Percentiles rank a stretch among this genome's conserved stretches.
Conservation (phyloP, 2,888 invertebrate genomes). For the Megalurothrips usitatus region DNA sequence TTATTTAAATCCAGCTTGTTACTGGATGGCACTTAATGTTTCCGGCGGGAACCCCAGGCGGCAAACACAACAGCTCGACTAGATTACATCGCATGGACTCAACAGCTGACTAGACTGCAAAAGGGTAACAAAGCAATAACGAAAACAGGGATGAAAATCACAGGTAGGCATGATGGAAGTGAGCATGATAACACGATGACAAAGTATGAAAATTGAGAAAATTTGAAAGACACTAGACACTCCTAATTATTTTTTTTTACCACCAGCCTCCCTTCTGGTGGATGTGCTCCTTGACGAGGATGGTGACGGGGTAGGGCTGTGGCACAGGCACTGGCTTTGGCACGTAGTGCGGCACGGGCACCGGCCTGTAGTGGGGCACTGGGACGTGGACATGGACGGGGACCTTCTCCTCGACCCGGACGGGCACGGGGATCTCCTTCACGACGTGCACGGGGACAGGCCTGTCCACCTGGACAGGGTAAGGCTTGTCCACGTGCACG, state of each 20-base stretch:
- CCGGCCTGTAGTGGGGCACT: neutral
- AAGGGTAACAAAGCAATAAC: neutral
- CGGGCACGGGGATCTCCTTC: neutral
- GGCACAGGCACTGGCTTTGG: conserved; percentile 4
- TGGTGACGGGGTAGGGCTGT: neutral
- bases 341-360: conserved; percentile 4
- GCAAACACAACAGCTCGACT: neutral
- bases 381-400: neutral
- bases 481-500: conserved; percentile 12
- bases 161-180: neutral
- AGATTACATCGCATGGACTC: neutral
- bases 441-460: neutral
- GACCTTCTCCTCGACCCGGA: neutral
- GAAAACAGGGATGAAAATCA: neutral
- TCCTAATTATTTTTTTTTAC: neutral
- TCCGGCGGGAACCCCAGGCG: neutral
- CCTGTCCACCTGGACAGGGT: neutral
- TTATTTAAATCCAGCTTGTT: conserved; percentile 14
- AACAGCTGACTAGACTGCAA: conserved; percentile 16
- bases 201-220: neutral
- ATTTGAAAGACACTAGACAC: neutral
- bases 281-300: conserved; percentile 20
- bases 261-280: conserved; percentile 17
- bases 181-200: neutral
- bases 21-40: conserved; percentile 10